A percentile compares a stretch with the other conserved stretches of the same genome.
These are phyloP conservation scores for Brenthis ino DNA, from an alignment of 2,888 invertebrate species.

Conservation along the genomic window DNA sequence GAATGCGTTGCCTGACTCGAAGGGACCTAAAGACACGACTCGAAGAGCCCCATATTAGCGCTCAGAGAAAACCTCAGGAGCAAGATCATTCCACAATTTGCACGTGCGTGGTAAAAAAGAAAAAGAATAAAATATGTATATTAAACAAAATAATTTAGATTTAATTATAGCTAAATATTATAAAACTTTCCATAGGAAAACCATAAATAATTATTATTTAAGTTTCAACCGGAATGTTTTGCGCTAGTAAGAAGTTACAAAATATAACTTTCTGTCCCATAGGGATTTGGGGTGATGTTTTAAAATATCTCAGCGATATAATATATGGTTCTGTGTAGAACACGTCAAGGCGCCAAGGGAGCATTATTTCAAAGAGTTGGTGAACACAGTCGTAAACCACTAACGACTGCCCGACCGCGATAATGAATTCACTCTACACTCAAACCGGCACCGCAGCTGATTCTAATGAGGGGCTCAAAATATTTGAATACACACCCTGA, in stretches of 20 bases:
- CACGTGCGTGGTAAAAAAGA: too few relatives aligned
- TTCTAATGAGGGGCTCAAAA: constrained; percentile 55
- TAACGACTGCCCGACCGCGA: constrained; percentile 74
- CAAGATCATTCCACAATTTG: too few relatives aligned
- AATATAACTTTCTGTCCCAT: constrained; percentile 18
- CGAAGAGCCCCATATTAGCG: too few relatives aligned
- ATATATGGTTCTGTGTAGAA: constrained; percentile 45
- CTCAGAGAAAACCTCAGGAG: too few relatives aligned
- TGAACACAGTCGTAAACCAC: constrained; percentile 72
- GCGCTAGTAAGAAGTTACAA: constrained; percentile 21
- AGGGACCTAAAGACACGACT: too few relatives aligned
- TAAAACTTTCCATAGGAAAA: constrained; percentile 8
- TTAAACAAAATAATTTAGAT: neutral
- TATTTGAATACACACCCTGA: constrained; percentile 52
- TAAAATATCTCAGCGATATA: constrained; percentile 34
- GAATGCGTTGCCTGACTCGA: too few relatives aligned
- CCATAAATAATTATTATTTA: constrained; percentile 17
- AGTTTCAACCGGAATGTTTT: constrained; percentile 3
- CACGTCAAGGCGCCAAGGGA: constrained; percentile 59
- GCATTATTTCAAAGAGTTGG: constrained; percentile 75
- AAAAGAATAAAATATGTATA: too few relatives aligned
- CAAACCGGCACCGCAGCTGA: constrained; percentile 58
- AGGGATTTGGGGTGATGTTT: constrained; percentile 27
- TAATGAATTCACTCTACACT: constrained; percentile 74
- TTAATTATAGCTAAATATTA: constrained; percentile 1